A percentile compares a stretch with the other conserved stretches of the same genome.
Evolutionary conservation across 2,113 vertebrate genomes (phyloP).

Genomic region (Larimichthys crocea): DNA sequence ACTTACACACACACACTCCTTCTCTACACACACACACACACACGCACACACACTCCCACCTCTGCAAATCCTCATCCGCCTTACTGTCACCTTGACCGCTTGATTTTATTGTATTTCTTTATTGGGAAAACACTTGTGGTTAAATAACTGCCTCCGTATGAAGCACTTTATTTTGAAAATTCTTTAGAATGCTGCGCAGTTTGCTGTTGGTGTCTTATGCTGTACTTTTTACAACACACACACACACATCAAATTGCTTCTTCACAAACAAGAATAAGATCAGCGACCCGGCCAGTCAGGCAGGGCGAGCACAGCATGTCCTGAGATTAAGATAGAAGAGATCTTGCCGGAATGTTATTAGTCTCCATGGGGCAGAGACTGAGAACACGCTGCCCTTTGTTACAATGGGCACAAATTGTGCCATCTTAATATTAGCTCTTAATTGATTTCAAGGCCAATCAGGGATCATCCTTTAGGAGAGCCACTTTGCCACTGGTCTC

Average conservation of each 20-base stretch:
- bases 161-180: background rate
- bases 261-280: background rate
- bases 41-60: slow-evolving; percentile 43
- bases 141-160: background rate
- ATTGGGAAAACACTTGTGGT: background rate
- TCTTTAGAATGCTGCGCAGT: background rate
- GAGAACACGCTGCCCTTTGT: slow-evolving; percentile 43
- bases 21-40: slow-evolving; percentile 5
- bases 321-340: slow-evolving; percentile 39
- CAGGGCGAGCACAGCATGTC: slow-evolving; percentile 40
- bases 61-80: slow-evolving; percentile 49
- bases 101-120: background rate
- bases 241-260: background rate
- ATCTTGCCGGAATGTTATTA: slow-evolving; percentile 35
- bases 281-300: slow-evolving; percentile 11
- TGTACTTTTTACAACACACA: background rate
- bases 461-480: slow-evolving; percentile 18
- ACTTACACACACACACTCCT: background rate
- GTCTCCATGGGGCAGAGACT: slow-evolving; percentile 38
- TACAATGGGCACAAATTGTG: slow-evolving; percentile 23
- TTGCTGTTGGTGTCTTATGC: background rate
- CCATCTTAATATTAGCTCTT: slow-evolving; percentile 9
- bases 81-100: slow-evolving; percentile 53
- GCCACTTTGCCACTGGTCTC: slow-evolving; percentile 15
- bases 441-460: slow-evolving; percentile 47